Percentiles rank a stretch among this genome's conserved stretches.
These are phyloP conservation scores for Hyalella azteca DNA, from an alignment of 2,888 invertebrate genomes.

Conservation along the genomic window DNA sequence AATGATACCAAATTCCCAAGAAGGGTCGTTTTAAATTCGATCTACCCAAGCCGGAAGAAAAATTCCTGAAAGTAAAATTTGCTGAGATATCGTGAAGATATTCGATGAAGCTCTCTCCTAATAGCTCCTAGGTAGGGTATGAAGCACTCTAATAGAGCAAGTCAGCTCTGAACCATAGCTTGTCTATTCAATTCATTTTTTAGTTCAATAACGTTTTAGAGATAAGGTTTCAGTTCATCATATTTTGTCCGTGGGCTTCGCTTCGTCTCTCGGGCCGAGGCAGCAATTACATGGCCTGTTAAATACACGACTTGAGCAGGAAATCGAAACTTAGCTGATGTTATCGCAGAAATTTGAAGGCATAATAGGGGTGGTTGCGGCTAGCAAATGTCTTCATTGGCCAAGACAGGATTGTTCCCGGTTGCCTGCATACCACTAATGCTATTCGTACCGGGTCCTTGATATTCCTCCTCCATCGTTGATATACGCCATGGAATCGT, in stretches of 20 bases:
- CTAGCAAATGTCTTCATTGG: slow-evolving; percentile 19
- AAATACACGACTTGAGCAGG: slow-evolving; percentile 27
- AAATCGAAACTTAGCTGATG: slow-evolving; percentile 37
- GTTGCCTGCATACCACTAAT: neutral
- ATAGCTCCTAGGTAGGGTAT: too few species aligned
- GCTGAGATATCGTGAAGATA: too few species aligned
- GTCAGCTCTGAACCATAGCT: slow-evolving; percentile 18
- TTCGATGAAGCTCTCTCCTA: too few species aligned
- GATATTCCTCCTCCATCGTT: too few species aligned
- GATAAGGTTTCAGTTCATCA: slow-evolving; percentile 29
- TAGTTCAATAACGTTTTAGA: slow-evolving; percentile 18
- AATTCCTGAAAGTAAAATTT: too few species aligned
- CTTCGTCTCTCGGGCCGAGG: slow-evolving; percentile 2
- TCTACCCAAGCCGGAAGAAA: too few species aligned
- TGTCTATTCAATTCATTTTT: slow-evolving; percentile 33
- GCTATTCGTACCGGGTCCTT: neutral
- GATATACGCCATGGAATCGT: too few species aligned
- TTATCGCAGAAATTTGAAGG: slow-evolving; percentile 29
- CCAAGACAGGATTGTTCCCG: neutral
- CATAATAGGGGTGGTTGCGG: slow-evolving; percentile 24
- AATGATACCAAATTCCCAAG: too few species aligned
- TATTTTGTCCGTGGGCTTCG: slow-evolving; percentile 22
- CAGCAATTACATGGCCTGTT: slow-evolving; percentile 31
- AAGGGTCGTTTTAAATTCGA: too few species aligned
- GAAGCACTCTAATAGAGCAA: neutral